Conservation (phyloP, 1,140 invertebrate genomes). For the Linepithema humile region DNA sequence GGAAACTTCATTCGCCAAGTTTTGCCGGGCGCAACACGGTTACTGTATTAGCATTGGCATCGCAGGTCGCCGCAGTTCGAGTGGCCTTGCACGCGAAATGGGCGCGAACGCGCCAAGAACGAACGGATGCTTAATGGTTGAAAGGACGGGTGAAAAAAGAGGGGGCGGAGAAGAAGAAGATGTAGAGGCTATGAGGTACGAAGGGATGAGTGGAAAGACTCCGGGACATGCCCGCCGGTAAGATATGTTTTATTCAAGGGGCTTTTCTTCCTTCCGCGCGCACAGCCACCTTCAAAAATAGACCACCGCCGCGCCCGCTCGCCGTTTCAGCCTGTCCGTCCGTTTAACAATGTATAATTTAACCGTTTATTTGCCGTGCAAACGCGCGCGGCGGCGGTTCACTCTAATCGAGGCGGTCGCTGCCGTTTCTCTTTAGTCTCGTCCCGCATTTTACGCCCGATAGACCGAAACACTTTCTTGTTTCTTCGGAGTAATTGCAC, state of each 20-base stretch:
- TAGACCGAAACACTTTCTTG: slow-evolving; percentile 37
- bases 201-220: slow-evolving; percentile 21
- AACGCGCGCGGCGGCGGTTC: slow-evolving; percentile 20
- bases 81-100: neutral
- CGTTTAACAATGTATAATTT: slow-evolving; percentile 75
- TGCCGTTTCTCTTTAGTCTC: slow-evolving; percentile 45
- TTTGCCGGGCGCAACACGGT: neutral
- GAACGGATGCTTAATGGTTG: slow-evolving; percentile 10
- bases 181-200: neutral
- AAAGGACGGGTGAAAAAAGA: slow-evolving; percentile 11
- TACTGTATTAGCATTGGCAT: slow-evolving; percentile 2
- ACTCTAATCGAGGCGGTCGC: slow-evolving; percentile 54
- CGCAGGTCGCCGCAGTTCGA: neutral
- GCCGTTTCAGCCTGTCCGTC: slow-evolving; percentile 53
- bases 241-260: slow-evolving; percentile 74
- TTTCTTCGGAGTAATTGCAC: slow-evolving; percentile 55
- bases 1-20: slow-evolving; percentile 25
- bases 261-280: slow-evolving; percentile 29
- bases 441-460: slow-evolving; percentile 34
- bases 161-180: slow-evolving; percentile 15
- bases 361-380: slow-evolving; percentile 67
- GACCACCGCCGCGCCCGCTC: neutral
- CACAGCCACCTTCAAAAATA: slow-evolving; percentile 60
- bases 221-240: slow-evolving; percentile 54
- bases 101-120: neutral